These are phyloP conservation scores for Glossophaga mutica DNA, from an alignment of 2,797 vertebrate species.

Conservation along the genomic window DNA sequence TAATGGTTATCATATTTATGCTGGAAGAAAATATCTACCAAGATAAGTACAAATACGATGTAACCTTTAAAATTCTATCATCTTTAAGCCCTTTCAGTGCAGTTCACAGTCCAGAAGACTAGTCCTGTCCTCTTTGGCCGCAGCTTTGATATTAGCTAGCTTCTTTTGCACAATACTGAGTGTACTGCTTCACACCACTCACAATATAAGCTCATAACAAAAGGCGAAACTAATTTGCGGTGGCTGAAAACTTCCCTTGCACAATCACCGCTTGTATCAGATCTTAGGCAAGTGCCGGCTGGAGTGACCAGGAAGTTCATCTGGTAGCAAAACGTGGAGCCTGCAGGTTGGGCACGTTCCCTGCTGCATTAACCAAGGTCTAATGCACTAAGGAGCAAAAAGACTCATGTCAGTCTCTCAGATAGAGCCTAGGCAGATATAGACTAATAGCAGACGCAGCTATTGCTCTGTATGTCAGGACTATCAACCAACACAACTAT, in stretches of 20 bases:
- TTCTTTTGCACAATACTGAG: background rate
- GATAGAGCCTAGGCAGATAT: background rate
- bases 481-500: background rate
- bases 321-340: slow-evolving; percentile 73
- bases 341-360: slow-evolving; percentile 77
- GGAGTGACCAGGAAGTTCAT: slow-evolving; percentile 66
- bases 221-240: slow-evolving; percentile 23
- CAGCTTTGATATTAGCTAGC: background rate
- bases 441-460: background rate
- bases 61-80: slow-evolving; percentile 16
- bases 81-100: slow-evolving; percentile 4
- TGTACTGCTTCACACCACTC: background rate
- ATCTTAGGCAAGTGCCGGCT: slow-evolving; percentile 58
- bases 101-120: background rate
- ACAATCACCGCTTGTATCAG: slow-evolving; percentile 36
- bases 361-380: slow-evolving; percentile 75
- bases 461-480: background rate
- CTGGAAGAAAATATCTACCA: slow-evolving; percentile 30
- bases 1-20: background rate
- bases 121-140: slow-evolving; percentile 30
- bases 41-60: slow-evolving; percentile 21
- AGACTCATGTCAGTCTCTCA: slow-evolving; percentile 37
- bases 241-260: slow-evolving; percentile 28
- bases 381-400: slow-evolving; percentile 72
- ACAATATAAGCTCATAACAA: slow-evolving; percentile 33